These are phyloP conservation scores for Emydura subglobosa DNA, from an alignment of 2,113 vertebrate species.

Conservation along the genomic window DNA sequence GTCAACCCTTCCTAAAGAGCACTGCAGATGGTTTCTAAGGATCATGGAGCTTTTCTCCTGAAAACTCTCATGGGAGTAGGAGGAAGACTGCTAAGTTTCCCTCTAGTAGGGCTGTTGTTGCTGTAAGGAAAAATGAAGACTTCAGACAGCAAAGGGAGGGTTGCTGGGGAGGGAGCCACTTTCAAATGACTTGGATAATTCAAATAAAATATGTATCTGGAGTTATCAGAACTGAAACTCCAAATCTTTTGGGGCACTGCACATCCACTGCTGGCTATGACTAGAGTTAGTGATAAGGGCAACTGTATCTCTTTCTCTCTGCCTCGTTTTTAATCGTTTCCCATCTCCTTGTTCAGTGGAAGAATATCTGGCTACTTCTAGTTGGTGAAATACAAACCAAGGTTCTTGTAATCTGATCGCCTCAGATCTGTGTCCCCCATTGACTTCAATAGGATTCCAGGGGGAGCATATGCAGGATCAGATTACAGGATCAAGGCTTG, in stretches of 20 bases:
- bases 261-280: not conserved
- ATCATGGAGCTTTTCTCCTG: not conserved
- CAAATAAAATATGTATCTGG: not conserved
- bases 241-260: not conserved
- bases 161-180: not conserved
- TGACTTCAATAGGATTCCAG: not conserved
- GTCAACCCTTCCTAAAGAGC: not conserved
- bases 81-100: not conserved
- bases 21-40: not conserved
- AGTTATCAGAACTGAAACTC: not conserved
- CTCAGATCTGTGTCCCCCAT: not conserved
- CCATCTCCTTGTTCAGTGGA: not conserved
- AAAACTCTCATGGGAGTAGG: not conserved
- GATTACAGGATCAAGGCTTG: not conserved
- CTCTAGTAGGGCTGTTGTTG: not conserved
- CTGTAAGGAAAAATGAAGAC: not conserved
- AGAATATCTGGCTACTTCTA: not conserved
- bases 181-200: not conserved
- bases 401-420: not conserved
- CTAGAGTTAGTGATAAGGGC: not conserved
- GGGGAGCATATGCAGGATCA: not conserved
- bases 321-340: not conserved
- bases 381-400: not conserved
- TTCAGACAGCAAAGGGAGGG: not conserved
- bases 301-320: not conserved